phyloP scores from a whole-genome alignment of 2,797 vertebrate species.

The Sorex maritimensis region DNA sequence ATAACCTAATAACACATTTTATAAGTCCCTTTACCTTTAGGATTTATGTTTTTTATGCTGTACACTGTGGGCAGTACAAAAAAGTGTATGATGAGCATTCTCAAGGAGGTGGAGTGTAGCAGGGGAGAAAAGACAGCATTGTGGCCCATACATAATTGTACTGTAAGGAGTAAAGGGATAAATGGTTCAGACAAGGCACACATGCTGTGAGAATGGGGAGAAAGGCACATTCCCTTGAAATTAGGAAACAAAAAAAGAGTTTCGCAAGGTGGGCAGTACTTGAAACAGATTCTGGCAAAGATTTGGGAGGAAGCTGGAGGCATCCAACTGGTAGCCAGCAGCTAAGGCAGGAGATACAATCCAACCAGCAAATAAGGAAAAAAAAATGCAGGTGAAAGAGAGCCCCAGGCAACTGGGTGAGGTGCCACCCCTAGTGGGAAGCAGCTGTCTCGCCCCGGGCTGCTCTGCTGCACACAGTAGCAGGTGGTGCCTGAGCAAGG shows the following conservation, averaged over 20 bases:
- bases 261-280: neutral
- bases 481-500: neutral
- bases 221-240: neutral
- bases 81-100: neutral
- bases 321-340: neutral
- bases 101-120: neutral
- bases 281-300: constrained; percentile 50
- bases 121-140: neutral
- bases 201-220: neutral
- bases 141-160: neutral
- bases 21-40: constrained; percentile 20
- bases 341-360: neutral
- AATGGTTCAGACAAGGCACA: neutral
- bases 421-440: neutral
- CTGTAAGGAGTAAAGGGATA: neutral
- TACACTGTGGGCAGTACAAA: neutral
- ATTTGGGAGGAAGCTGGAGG: constrained; percentile 47
- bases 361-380: neutral
- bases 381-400: neutral
- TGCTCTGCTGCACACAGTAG: neutral
- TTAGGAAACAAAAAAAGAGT: constrained; percentile 23
- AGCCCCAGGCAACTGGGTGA: too few relatives aligned
- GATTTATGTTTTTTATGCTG: neutral
- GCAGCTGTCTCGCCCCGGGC: neutral
- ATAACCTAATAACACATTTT: constrained; percentile 8